Evolutionary conservation across 2,113 vertebrate genomes (phyloP).

Genomic region (Salminus brasiliensis): DNA sequence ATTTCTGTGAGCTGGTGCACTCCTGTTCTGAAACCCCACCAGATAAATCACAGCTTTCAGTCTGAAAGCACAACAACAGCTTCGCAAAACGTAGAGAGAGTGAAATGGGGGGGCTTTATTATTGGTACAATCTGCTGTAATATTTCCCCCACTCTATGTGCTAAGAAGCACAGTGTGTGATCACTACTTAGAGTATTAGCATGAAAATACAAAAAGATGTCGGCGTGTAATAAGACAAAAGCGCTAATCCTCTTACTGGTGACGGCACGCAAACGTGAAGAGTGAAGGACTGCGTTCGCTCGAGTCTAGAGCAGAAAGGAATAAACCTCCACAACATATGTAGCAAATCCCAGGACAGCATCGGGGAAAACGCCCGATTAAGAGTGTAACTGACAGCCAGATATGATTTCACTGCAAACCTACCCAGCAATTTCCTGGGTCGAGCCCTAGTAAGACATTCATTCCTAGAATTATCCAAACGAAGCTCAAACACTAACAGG

Average conservation of each 20-base stretch:
- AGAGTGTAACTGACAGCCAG: background rate
- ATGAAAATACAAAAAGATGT: conserved; percentile 34
- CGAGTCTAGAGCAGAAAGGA: background rate
- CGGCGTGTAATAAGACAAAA: conserved; percentile 38
- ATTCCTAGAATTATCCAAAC: background rate
- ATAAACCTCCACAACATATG: background rate
- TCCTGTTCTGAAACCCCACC: background rate
- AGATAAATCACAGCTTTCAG: conserved; percentile 1
- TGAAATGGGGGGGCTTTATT: background rate
- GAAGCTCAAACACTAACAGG: background rate
- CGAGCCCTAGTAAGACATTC: background rate
- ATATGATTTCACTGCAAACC: background rate
- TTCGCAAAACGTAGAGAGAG: background rate
- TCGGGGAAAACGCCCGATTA: background rate
- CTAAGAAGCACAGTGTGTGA: background rate
- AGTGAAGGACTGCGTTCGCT: conserved; percentile 8
- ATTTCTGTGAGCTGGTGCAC: too few species aligned
- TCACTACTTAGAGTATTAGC: background rate
- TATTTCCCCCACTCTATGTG: background rate
- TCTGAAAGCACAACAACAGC: background rate
- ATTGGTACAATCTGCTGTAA: background rate
- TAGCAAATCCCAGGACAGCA: background rate
- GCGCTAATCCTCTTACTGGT: conserved; percentile 44
- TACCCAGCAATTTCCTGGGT: conserved; percentile 10
- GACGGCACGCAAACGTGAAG: background rate